Evolutionary conservation across 2,113 vertebrate species (phyloP).

Genomic region (Smithornis capensis): DNA sequence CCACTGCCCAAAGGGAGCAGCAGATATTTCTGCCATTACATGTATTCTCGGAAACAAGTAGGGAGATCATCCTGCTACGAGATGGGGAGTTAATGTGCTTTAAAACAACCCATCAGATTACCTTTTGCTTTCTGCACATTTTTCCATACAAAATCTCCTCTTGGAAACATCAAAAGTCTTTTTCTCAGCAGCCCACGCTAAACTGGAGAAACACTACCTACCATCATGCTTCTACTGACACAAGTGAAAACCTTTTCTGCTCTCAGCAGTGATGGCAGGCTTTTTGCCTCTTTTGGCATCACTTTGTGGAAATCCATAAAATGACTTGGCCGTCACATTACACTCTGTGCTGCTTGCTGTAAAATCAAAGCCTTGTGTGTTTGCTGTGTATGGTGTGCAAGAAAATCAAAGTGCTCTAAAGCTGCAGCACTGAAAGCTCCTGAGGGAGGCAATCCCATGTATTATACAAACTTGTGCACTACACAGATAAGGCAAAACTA

Average conservation of each 20-base stretch:
- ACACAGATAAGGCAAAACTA: neutral
- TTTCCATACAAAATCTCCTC: neutral
- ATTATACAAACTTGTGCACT: neutral
- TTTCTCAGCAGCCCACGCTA: neutral
- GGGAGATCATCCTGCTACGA: rapidly evolving
- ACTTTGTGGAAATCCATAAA: neutral
- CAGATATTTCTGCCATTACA: neutral
- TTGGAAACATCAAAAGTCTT: neutral
- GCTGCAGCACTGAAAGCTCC: neutral
- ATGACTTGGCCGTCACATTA: neutral
- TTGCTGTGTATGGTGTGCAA: neutral
- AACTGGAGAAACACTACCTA: neutral
- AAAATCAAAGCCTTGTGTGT: neutral
- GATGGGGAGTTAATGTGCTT: neutral
- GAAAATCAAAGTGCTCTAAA: slow-evolving; percentile 3
- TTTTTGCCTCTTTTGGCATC: neutral
- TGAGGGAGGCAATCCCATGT: neutral
- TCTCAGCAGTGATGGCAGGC: neutral
- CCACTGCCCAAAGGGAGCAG: neutral
- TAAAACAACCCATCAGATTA: neutral
- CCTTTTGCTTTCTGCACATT: neutral
- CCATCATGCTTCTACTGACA: neutral
- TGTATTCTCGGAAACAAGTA: neutral
- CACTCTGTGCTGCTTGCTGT: neutral
- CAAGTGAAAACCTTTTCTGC: neutral